Conservation (phyloP, 2,888 invertebrate species). For the Lasius fuliginosus region DNA sequence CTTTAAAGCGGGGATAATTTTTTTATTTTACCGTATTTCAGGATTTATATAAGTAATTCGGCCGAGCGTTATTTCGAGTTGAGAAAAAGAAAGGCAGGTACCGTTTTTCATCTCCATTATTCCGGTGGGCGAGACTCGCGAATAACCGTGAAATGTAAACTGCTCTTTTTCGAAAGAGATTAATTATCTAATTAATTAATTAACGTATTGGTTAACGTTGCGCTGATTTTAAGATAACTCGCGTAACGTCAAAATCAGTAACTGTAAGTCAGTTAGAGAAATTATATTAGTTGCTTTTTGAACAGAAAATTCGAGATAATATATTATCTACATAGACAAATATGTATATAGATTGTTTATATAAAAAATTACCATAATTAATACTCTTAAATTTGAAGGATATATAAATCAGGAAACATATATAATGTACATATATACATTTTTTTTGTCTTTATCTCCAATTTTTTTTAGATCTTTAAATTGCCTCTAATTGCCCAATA, state of each 20-base stretch:
- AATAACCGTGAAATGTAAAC: neutral
- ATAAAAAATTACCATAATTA: neutral
- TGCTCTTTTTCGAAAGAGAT: neutral
- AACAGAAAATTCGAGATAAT: neutral
- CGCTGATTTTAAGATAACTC: neutral
- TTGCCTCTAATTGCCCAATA: neutral
- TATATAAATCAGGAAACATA: neutral
- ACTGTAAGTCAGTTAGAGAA: conserved; percentile 11
- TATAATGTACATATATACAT: neutral
- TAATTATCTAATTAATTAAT: conserved; percentile 29
- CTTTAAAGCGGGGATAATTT: conserved; percentile 12
- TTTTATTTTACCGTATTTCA: conserved; percentile 55
- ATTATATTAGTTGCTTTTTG: neutral
- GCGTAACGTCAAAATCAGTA: neutral
- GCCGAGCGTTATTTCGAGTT: conserved; percentile 24
- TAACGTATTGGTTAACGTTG: neutral
- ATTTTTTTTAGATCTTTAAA: neutral
- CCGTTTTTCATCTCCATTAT: conserved; percentile 55
- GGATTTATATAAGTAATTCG: neutral
- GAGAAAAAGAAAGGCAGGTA: conserved; percentile 35
- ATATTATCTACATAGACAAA: neutral
- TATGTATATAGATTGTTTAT: neutral
- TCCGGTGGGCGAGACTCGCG: neutral
- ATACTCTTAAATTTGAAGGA: neutral
- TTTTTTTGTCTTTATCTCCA: neutral